These are phyloP conservation scores for Lycocorax pyrrhopterus DNA, from an alignment of 2,113 vertebrate genomes.

Conservation along the genomic window DNA sequence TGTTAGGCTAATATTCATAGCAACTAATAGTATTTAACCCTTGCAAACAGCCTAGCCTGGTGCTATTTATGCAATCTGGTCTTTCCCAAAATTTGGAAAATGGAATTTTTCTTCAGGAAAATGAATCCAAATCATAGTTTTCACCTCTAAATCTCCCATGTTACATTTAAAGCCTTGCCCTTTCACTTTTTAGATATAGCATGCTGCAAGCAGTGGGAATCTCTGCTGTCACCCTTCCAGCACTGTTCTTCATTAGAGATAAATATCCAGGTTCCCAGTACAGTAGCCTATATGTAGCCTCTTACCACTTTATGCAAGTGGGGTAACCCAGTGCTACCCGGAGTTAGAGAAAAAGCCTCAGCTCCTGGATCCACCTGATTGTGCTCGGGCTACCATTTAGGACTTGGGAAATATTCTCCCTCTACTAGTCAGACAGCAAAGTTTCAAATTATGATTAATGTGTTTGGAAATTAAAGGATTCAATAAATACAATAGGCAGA, in stretches of 20 bases:
- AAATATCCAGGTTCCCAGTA: neutral
- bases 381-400: neutral
- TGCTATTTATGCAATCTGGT: neutral
- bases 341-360: neutral
- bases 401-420: neutral
- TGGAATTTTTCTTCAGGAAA: neutral
- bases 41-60: neutral
- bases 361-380: neutral
- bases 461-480: neutral
- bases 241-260: neutral
- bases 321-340: accelerated
- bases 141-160: neutral
- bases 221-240: neutral
- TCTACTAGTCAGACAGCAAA: neutral
- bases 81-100: neutral
- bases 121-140: neutral
- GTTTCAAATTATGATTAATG: neutral
- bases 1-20: neutral
- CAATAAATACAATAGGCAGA: neutral
- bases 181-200: neutral
- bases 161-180: neutral
- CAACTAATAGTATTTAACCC: neutral
- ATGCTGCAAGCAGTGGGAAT: neutral
- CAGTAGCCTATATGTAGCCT: neutral
- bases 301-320: neutral